Percentiles rank a stretch among this genome's conserved stretches.
phyloP scores from a whole-genome alignment of 53 echinoderm and acorn worm genomes.

The Antedon mediterranea region DNA sequence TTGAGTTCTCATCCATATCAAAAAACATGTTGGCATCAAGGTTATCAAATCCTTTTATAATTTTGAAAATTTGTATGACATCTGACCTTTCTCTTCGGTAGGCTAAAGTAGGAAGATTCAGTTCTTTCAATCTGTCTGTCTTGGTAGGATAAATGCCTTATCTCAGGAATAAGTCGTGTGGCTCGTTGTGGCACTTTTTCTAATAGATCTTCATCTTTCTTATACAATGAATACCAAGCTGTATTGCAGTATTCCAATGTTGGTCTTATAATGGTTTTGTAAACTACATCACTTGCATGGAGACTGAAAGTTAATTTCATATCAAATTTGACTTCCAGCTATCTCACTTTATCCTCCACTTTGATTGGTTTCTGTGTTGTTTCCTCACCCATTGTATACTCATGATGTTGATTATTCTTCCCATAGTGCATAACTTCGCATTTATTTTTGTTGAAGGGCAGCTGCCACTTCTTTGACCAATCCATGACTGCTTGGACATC shows the following conservation, averaged over 20 bases:
- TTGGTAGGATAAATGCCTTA: too few relatives aligned
- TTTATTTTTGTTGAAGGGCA: constrained; percentile 6
- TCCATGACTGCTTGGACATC: constrained; percentile 1
- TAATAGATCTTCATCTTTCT: constrained; percentile 1
- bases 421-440: constrained; percentile 4
- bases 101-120: too few relatives aligned
- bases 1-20: too few relatives aligned
- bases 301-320: background rate
- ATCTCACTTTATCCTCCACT: background rate
- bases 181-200: too few relatives aligned
- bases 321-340: background rate
- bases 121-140: too few relatives aligned
- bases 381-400: constrained; percentile 1
- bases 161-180: too few relatives aligned
- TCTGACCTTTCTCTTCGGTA: too few relatives aligned
- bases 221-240: background rate
- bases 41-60: too few relatives aligned
- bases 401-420: constrained; percentile 2
- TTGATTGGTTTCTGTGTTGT: background rate
- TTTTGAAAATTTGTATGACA: too few relatives aligned
- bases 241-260: constrained; percentile 4
- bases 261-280: background rate
- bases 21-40: too few relatives aligned
- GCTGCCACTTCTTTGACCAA: constrained; percentile 11
- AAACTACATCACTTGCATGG: background rate